These are phyloP conservation scores for Saccostrea cuccullata DNA, from an alignment of 1,140 invertebrate genomes.

Conservation along the genomic window DNA sequence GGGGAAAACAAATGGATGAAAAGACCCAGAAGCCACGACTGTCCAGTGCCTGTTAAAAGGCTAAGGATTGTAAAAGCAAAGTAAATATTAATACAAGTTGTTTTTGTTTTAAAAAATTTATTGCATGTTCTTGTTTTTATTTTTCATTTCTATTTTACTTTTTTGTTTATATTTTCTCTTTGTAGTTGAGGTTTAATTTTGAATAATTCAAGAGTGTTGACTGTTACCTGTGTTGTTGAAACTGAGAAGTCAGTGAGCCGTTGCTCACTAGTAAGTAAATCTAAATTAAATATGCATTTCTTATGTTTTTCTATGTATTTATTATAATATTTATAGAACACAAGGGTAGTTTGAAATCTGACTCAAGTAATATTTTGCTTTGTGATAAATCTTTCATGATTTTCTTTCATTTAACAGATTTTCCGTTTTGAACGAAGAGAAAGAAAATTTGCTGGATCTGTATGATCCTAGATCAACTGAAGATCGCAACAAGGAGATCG, in stretches of 20 bases:
- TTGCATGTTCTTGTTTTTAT: background rate
- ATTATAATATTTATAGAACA: background rate
- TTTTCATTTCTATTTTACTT: background rate
- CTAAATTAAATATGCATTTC: no score
- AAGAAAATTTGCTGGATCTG: slow-evolving; percentile 10
- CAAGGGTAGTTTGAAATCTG: background rate
- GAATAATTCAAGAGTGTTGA: background rate
- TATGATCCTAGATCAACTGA: slow-evolving; percentile 32
- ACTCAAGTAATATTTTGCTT: background rate
- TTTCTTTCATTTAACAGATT: slow-evolving; percentile 18
- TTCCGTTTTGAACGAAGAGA: slow-evolving; percentile 37
- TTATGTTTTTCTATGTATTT: no score
- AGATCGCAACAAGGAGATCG: background rate
- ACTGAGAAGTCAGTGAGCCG: no score
- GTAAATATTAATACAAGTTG: background rate
- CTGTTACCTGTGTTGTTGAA: slow-evolving; percentile 5
- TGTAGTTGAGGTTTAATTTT: background rate
- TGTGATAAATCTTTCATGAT: background rate
- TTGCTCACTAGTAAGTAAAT: no score
- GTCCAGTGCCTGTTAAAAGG: slow-evolving; percentile 10
- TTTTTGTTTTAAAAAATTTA: background rate
- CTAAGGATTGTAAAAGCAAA: slow-evolving; percentile 8
- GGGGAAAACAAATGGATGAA: slow-evolving; percentile 33
- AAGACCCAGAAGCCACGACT: background rate
- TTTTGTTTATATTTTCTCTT: background rate